Percentiles rank a stretch among this genome's conserved stretches.
These are phyloP conservation scores for Desmophyllum pertusum DNA, from an alignment of 92 coral and sea anemone genomes.

Conservation along the genomic window DNA sequence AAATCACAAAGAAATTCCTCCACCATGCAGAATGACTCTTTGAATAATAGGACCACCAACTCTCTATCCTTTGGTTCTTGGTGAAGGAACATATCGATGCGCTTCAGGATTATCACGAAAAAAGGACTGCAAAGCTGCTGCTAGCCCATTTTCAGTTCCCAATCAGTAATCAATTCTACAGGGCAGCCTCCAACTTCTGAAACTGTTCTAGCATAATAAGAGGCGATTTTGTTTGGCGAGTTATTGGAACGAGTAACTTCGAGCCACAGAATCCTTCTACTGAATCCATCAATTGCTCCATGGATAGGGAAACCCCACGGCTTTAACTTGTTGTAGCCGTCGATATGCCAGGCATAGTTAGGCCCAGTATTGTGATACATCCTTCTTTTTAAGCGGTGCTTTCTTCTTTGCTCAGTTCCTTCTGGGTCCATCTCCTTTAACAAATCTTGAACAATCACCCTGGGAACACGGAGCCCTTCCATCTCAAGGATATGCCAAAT, in stretches of 20 bases:
- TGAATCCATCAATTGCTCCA: constrained; percentile 32
- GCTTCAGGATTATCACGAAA: constrained; percentile 59
- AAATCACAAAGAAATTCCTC: constrained; percentile 35
- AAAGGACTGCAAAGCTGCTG: constrained; percentile 56
- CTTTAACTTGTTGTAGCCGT: constrained; percentile 4
- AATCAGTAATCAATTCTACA: constrained; percentile 36
- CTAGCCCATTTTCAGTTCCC: constrained; percentile 57
- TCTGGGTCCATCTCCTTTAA: constrained; percentile 66
- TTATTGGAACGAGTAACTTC: no score
- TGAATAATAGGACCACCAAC: constrained; percentile 52
- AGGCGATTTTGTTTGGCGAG: no score
- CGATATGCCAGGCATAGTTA: constrained; percentile 11
- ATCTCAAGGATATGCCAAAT: constrained; percentile 70
- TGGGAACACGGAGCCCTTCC: constrained; percentile 69
- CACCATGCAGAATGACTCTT: neutral
- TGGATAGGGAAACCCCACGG: constrained; percentile 7
- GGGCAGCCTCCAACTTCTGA: constrained; percentile 49
- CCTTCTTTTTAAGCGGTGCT: constrained; percentile 27
- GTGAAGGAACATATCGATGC: constrained; percentile 56
- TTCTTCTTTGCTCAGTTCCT: constrained; percentile 56
- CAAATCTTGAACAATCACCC: constrained; percentile 66
- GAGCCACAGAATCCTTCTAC: constrained; percentile 44
- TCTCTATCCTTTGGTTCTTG: constrained; percentile 60
- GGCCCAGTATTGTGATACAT: constrained; percentile 2
- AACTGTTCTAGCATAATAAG: no score